Evolutionary conservation across 2,888 invertebrate genomes (phyloP), one percentile per base, ranked within the genome.

Genomic region (Emmelina monodactyla): DNA sequence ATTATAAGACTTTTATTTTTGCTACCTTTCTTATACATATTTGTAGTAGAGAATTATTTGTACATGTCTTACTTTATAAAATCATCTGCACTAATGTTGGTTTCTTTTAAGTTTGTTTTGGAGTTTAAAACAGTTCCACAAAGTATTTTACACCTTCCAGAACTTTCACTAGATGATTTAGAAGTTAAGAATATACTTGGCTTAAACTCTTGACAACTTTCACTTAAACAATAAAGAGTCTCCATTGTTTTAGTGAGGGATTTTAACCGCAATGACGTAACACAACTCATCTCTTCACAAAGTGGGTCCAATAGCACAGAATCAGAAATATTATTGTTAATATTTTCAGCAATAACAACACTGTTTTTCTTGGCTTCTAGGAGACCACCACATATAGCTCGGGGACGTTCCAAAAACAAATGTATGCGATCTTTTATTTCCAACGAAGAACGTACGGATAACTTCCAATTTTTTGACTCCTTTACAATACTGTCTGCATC

Each of bases 51-150:
- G n/a, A n/a, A n/a, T n/a, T n/a, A n/a, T n/a, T n/a, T n/a, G n/a
- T n/a, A n/a, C n/a, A n/a, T n/a, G n/a, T n/a, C n/a, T n/a, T 63
- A 83, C 85, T 71, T 75, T 45, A 81, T 69, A 56, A 83, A 85
- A n/a, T 82, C 73, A 28, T 69, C 55, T 40, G 82, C 72, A 29
- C 52, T 75, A n/a, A 82, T 51, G 25, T 38, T 37, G 2, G 42
- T 64, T 51, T 85, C 84, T 58, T 85, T 85, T 14, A 59, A 55
- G 39, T 83, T 82, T n/a, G 69, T 69, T 38, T 68, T 64, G 4
- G 68, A 59, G 75, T 85, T 87, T 16, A 85, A 59, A 2, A 88
- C 87, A 16, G 84, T 68, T 2, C 86, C 88, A 62, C 86, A 86
- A 3, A 83, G 44, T 22, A 82, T 49, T 19, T 55, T 46, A 30